Evolutionary conservation across 2,797 vertebrate species (phyloP).

Genomic region (Hyperoplus immaculatus): DNA sequence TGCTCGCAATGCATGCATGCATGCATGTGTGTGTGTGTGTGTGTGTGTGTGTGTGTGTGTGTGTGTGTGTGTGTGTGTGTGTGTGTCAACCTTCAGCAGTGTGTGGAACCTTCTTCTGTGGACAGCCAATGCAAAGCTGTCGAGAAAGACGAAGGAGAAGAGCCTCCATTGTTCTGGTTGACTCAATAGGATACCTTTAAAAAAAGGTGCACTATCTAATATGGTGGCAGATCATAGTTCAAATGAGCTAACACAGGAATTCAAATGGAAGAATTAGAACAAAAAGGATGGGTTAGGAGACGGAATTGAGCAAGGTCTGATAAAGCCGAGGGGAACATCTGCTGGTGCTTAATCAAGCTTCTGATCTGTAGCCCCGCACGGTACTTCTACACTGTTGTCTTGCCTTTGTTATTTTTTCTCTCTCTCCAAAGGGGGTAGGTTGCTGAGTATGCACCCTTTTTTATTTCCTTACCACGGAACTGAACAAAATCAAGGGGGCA

Average conservation of each 20-base stretch:
- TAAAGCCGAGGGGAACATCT: constrained; percentile 54
- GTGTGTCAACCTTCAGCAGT: constrained; percentile 36
- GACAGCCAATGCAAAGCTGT: constrained; percentile 63
- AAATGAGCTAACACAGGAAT: constrained; percentile 64
- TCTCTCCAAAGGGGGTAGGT: background rate
- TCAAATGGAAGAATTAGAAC: constrained; percentile 64
- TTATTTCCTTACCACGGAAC: background rate
- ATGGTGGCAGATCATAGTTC: constrained; percentile 62
- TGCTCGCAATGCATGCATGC: constrained; percentile 31
- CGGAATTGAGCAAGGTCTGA: constrained; percentile 51
- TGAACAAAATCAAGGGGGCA: constrained; percentile 8
- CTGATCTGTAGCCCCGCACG: constrained; percentile 32
- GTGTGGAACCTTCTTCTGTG: constrained; percentile 6
- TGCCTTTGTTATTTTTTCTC: constrained; percentile 17
- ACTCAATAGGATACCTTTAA: constrained; percentile 69
- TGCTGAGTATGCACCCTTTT: constrained; percentile 1
- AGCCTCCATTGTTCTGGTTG: constrained; percentile 55
- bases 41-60: constrained; percentile 6
- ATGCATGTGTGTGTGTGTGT: background rate
- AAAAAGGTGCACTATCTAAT: constrained; percentile 66
- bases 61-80: background rate
- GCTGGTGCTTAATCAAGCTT: constrained; percentile 59
- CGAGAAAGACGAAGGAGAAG: constrained; percentile 18
- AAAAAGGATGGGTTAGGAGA: constrained; percentile 41
- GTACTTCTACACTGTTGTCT: constrained; percentile 14